phyloP scores from a whole-genome alignment of 2,888 invertebrate species.

The Plagiodera versicolora region DNA sequence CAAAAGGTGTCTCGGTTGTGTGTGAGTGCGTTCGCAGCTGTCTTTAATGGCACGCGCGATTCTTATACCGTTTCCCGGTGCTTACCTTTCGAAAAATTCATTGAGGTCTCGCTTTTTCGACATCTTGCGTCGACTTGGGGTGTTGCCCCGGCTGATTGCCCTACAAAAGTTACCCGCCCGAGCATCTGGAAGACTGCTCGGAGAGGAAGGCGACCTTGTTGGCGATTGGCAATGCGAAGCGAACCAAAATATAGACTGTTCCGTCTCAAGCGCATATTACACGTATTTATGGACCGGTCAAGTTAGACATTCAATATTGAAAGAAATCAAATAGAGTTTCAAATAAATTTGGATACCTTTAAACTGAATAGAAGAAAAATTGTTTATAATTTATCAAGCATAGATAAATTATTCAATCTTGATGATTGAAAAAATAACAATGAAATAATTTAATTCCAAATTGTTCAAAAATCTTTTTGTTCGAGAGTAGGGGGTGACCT shows the following conservation, averaged over 20 bases:
- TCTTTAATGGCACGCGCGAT: conserved; percentile 39
- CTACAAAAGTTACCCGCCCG: conserved; percentile 20
- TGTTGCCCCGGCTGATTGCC: conserved; percentile 34
- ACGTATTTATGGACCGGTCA: too few relatives aligned
- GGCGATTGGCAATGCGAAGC: background rate
- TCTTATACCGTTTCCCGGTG: conserved; percentile 29
- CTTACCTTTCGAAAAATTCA: conserved; percentile 32
- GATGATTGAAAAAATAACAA: too few relatives aligned
- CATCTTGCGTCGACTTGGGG: conserved; percentile 35
- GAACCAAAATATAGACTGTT: background rate
- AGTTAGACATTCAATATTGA: too few relatives aligned
- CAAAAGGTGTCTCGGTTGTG: conserved; percentile 23
- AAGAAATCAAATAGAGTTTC: too few relatives aligned
- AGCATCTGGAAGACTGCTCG: conserved; percentile 18
- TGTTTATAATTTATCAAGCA: too few relatives aligned
- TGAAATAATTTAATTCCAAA: too few relatives aligned
- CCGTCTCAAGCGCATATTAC: too few relatives aligned
- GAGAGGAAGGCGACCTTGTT: background rate
- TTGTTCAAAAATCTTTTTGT: too few relatives aligned
- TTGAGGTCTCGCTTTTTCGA: conserved; percentile 32
- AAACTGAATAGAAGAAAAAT: too few relatives aligned
- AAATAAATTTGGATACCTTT: too few relatives aligned
- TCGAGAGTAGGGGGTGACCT: too few relatives aligned
- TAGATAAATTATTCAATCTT: too few relatives aligned
- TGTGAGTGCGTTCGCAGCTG: conserved; percentile 30